A percentile compares a stretch with the other conserved stretches of the same genome.
Evolutionary conservation across 2,888 invertebrate genomes (phyloP).

Genomic region (Eledona agricola): DNA sequence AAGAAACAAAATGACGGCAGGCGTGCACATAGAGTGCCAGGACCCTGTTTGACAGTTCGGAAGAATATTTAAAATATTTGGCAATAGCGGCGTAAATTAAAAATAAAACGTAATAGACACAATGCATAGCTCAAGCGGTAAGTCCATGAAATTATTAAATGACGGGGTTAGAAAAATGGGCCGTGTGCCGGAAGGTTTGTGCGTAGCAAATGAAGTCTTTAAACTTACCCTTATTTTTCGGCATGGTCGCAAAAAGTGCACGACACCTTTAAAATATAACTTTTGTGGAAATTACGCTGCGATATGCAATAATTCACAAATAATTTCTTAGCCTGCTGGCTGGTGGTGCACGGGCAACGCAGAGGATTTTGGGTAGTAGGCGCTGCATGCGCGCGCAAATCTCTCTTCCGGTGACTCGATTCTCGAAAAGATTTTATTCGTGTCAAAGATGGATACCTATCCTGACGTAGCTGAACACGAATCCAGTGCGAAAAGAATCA

Average conservation of each 20-base stretch:
- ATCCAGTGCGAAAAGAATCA: slow-evolving; percentile 61
- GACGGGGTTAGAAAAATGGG: too few relatives aligned
- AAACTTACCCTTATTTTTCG: slow-evolving; percentile 69
- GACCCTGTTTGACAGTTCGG: too few relatives aligned
- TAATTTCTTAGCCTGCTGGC: slow-evolving; percentile 40
- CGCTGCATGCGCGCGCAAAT: slow-evolving; percentile 44
- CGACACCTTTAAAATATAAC: slow-evolving; percentile 8
- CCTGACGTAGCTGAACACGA: slow-evolving; percentile 61
- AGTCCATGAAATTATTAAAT: too few relatives aligned
- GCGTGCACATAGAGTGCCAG: too few relatives aligned
- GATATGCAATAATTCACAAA: slow-evolving; percentile 43
- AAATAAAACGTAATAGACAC: slow-evolving; percentile 7
- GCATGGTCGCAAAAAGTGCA: slow-evolving; percentile 60
- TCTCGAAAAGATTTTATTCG: slow-evolving; percentile 55
- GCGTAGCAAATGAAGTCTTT: too few relatives aligned
- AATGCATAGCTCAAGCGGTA: too few relatives aligned
- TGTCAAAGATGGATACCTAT: slow-evolving; percentile 64
- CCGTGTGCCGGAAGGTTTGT: too few relatives aligned
- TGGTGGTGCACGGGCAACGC: slow-evolving; percentile 40
- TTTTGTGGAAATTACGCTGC: slow-evolving; percentile 25
- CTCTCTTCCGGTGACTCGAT: slow-evolving; percentile 50
- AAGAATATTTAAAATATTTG: too few relatives aligned
- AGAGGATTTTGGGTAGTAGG: slow-evolving; percentile 49
- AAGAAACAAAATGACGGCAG: too few relatives aligned
- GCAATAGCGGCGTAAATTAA: too few relatives aligned